Base-by-base conservation (phyloP, 2,113 vertebrate genomes). In the Paramisgurnus dabryanus region DNA sequence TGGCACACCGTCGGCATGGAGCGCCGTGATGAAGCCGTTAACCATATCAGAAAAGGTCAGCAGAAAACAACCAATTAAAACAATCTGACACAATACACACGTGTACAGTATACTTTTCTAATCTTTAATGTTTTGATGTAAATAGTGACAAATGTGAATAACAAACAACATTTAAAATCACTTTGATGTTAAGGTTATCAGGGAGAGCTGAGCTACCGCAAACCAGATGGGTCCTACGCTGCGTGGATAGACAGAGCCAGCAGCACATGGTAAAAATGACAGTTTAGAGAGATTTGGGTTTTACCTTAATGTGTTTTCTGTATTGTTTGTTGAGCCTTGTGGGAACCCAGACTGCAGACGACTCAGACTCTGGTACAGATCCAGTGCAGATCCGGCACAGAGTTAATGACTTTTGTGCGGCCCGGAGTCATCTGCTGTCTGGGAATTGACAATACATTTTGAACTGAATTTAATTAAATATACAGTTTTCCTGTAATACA, bases 191-290 rank as follows among this genome's bases (percentile, higher is more conserved):
- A 8, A 88, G 87, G 88, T 49, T 89, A 86, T 58, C 8, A 7
- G 0, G 81, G 60, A 0, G 0, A 93, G 72, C 71, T 91, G 7
- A 0, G 0, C 0, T 92, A 0, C 66, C 88, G 85, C 13, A 89
- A 90, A 79, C 0, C 0, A 0, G 92, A 93, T 43, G 91, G 91
- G 1, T 91, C 90, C 1, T 93, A 89, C 80, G 57, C 86, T 3
- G 82, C 77, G 1, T 92, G n/a, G 39, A 3, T 0, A 39, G 0
- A 64, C 0, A 69, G 0, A 2, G 53, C 27, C 0, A 76, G 82
- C 81, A 89, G 88, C 80, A 87, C 85, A 41, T 89, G 88, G 88
- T 89, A 45, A 78, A 57, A 58, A n/a, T 8, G 63, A 22, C 3
- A 49, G 2, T 63, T 1, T 34, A 34, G 27, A 34, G 27, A 34